Evolutionary conservation across 2,888 invertebrate genomes (phyloP), one percentile per base, ranked within the genome.

Genomic region (Pseudanteris insignis): DNA sequence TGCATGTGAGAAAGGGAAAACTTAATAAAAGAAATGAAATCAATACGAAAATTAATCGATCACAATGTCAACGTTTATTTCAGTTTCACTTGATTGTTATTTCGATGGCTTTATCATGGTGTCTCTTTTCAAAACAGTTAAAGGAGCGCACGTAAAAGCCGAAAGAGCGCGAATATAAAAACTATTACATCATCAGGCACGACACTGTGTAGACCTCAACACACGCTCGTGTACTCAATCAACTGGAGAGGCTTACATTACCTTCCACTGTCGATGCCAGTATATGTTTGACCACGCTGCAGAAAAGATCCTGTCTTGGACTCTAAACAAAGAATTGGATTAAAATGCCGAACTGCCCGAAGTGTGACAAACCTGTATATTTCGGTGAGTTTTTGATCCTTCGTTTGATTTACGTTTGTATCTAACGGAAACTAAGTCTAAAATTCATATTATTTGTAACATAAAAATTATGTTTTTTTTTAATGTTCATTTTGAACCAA

Each of bases 331-430:
- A 18, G 18, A 18, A 18, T 4, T 6, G 8, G 14, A 41, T 47
- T 67, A 73, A 61, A 63, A 85, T 85, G 85, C 83, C 84, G 44
- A 85, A 85, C 76, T 85, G 86, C 71, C 85, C 85, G 1, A 85
- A 84, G 80, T 85, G 85, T 73, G 81, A 83, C 13, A 85, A 85
- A 77, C 84, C 85, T 15, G 85, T 86, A 37, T 85, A 85, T 73
- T 86, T 85, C 71, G 86, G 85, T 85, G 72, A 80, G 84, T 80
- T 41, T 32, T 57, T 29, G 6, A 18, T 18, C n/a, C n/a, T n/a
- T n/a, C n/a, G n/a, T n/a, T n/a, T n/a, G n/a, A n/a, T n/a, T n/a
- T n/a, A n/a, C n/a, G n/a, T n/a, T n/a, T n/a, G n/a, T n/a, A n/a
- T n/a, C n/a, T n/a, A n/a, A n/a, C n/a, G n/a, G n/a, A n/a, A n/a